A percentile compares a stretch with the other conserved stretches of the same genome.
These are phyloP conservation scores for Megalops cyprinoides DNA, from an alignment of 2,797 vertebrate species.

Conservation along the genomic window DNA sequence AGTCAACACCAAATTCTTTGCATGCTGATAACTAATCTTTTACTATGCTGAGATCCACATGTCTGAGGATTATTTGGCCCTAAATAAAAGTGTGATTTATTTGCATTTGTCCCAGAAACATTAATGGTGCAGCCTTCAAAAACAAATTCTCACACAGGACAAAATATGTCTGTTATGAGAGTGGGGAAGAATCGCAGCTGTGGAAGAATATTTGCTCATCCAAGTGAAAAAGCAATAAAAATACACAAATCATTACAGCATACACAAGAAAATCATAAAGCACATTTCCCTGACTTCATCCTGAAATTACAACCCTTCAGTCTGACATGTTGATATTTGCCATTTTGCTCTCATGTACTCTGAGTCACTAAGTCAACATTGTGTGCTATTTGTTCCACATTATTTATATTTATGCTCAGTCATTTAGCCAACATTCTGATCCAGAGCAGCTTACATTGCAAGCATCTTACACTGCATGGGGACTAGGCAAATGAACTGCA, in stretches of 20 bases:
- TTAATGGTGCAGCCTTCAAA: not conserved
- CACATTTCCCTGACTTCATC: not conserved
- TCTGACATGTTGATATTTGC: constrained; percentile 10
- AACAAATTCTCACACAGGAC: not conserved
- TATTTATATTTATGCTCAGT: no score
- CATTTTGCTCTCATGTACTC: not conserved
- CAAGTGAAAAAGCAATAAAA: constrained; percentile 13
- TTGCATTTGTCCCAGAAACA: not conserved
- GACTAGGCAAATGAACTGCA: not conserved
- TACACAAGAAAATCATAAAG: not conserved
- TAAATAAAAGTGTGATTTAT: no score
- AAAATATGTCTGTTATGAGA: not conserved
- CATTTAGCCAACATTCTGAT: no score
- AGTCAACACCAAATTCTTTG: not conserved
- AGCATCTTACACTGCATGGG: not conserved
- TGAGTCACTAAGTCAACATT: not conserved
- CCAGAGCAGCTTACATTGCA: no score
- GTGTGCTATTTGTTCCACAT: no score
- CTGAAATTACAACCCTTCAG: not conserved
- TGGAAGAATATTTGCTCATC: not conserved
- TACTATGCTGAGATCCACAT: not conserved
- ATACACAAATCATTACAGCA: not conserved
- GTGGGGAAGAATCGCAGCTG: not conserved
- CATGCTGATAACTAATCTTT: not conserved
- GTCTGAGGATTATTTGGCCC: not conserved